Percentiles rank a stretch among this genome's conserved stretches.
Conservation (phyloP, 2,888 invertebrate species). For the Tethea ocularis region DNA sequence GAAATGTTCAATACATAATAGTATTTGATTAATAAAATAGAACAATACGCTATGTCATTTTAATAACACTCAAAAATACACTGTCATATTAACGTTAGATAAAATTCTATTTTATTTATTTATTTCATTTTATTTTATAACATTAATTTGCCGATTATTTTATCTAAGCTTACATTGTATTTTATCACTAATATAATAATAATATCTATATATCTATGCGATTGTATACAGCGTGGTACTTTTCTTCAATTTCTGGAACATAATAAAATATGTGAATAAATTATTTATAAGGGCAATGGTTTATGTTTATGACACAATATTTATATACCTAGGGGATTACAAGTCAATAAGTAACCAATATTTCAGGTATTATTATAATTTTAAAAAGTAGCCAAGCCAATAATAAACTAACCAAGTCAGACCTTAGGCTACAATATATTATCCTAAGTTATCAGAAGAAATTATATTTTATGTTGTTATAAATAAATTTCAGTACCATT, state of each 20-base stretch:
- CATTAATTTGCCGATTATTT: conserved; percentile 43
- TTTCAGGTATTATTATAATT: no score
- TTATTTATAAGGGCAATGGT: neutral
- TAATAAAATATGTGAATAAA: neutral
- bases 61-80: conserved; percentile 82
- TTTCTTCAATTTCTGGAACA: conserved; percentile 15
- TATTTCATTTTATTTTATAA: conserved; percentile 40
- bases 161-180: conserved; percentile 32
- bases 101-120: conserved; percentile 55
- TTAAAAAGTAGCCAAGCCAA: no score
- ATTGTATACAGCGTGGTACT: conserved; percentile 56
- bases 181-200: conserved; percentile 36
- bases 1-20: conserved; percentile 74
- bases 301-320: no score
- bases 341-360: no score
- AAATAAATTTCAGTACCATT: no score
- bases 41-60: conserved; percentile 70
- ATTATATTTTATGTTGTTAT: no score
- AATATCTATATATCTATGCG: conserved; percentile 24
- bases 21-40: conserved; percentile 80
- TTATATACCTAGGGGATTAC: no score
- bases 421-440: no score
- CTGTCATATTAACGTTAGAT: conserved; percentile 69
- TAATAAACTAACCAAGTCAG: no score
- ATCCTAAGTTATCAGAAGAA: no score